Conservation (phyloP, 2,888 invertebrate genomes). For the Phaedon cochleariae region DNA sequence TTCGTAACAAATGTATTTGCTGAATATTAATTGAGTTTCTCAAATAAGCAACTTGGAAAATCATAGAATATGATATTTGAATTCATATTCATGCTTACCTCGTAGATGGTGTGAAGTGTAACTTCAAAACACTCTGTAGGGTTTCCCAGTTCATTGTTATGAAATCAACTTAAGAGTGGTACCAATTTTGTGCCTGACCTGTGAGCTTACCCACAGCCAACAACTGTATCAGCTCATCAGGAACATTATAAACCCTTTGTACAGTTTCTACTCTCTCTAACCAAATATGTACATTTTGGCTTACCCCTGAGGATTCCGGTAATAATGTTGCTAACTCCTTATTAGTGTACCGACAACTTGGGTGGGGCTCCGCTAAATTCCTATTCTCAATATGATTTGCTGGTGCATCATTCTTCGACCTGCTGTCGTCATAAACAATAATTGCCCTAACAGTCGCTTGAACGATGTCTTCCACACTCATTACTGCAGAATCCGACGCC, state of each 20-base stretch:
- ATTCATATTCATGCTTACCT: too few relatives aligned
- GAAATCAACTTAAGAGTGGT: background rate
- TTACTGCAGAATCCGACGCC: background rate
- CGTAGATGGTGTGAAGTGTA: too few relatives aligned
- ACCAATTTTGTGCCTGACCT: slow-evolving; percentile 5
- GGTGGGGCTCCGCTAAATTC: too few relatives aligned
- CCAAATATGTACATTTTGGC: background rate
- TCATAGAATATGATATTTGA: too few relatives aligned
- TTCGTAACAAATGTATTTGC: too few relatives aligned
- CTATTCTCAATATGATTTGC: too few relatives aligned
- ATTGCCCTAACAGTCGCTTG: too few relatives aligned
- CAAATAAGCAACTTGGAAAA: too few relatives aligned
- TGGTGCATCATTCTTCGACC: too few relatives aligned
- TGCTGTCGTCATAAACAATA: too few relatives aligned
- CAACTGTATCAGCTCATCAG: background rate
- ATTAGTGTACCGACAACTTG: background rate
- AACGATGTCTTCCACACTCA: background rate
- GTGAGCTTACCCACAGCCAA: slow-evolving; percentile 6
- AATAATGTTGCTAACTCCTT: slow-evolving; percentile 21
- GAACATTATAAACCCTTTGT: background rate
- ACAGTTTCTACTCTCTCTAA: background rate
- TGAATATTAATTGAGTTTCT: too few relatives aligned
- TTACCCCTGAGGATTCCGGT: slow-evolving; percentile 15
- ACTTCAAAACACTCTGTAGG: too few relatives aligned
- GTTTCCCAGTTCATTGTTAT: background rate